Evolutionary conservation across 2,113 vertebrate species (phyloP), one percentile per base, ranked within the genome.

Genomic region (Mystacornis crossleyi): DNA sequence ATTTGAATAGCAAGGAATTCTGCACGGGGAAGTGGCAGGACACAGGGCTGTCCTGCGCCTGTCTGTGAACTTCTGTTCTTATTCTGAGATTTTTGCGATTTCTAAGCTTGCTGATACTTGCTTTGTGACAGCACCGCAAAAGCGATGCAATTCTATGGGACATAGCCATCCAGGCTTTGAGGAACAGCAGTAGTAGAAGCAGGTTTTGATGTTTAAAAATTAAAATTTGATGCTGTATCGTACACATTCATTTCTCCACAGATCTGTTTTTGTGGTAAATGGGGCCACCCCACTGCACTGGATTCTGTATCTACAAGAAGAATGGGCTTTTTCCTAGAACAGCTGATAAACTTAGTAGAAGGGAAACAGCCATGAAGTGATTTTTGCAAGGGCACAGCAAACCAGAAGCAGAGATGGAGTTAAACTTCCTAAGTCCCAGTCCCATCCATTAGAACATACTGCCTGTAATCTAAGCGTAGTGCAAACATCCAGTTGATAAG

Each of bases 401-500:
- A 82, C 13, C 36, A 66, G 58, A 33, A 65, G 54, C 64, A 81
- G 72, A 54, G 33, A 57, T 28, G 43, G 25, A 88, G 90, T 88
- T 86, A 74, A 73, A 96, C 62, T 69, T 89, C 34, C 55, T 18
- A 33, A 90, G 16, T 64, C 64, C 51, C 29, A 50, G 57, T 82
- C 34, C 84, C 62, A 64, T 62, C 81, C 73, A 82, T 94, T 82
- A 94, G 70, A 87, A 85, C 58, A 85, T 50, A 55, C 4, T 57
- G 47, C 83, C 40, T 72, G 58, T 72, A 94, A 93, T 73, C 70
- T 87, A 89, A 90, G 77, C 50, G 45, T 54, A 90, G 77, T 50
- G 55, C 80, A 89, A 94, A 84, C 64, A 92, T 55, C 51, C 91
- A 82, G 4, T 71, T 90, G 91, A 95, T 92, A 95, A 95, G 83